Evolutionary conservation across 2,113 vertebrate genomes (phyloP).

Genomic region (Heteronetta atricapilla): DNA sequence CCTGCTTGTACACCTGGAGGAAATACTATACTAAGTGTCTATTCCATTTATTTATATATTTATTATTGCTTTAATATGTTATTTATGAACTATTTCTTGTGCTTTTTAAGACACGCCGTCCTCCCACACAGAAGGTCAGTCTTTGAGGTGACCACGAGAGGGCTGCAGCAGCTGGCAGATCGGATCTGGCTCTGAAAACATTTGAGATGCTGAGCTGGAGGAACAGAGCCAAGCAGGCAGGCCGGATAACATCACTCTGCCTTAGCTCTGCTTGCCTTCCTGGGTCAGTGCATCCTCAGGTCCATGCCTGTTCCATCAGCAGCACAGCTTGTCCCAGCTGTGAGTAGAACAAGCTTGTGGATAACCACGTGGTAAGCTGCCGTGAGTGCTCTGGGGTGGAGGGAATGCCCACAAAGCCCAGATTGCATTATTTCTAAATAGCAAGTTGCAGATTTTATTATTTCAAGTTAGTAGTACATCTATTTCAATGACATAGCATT

Average conservation of each 20-base stretch:
- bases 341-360: not conserved
- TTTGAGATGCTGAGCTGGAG: not conserved
- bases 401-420: not conserved
- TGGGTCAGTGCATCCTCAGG: not conserved
- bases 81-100: not conserved
- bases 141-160: slow-evolving; percentile 45
- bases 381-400: not conserved
- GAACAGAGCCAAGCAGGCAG: not conserved
- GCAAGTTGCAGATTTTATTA: not conserved
- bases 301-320: accelerated
- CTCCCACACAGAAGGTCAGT: accelerated
- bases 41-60: not conserved
- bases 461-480: not conserved
- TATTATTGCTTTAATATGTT: not conserved
- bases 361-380: not conserved
- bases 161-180: slow-evolving; percentile 21
- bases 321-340: not conserved
- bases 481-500: not conserved
- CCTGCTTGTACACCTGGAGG: not conserved
- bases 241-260: accelerated
- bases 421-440: not conserved
- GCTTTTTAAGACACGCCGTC: not conserved
- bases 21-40: not conserved
- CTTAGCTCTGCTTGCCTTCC: not conserved
- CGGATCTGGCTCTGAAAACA: not conserved